Evolutionary conservation across 2,888 invertebrate species (phyloP).

Genomic region (Ectemnius cavifrons): DNA sequence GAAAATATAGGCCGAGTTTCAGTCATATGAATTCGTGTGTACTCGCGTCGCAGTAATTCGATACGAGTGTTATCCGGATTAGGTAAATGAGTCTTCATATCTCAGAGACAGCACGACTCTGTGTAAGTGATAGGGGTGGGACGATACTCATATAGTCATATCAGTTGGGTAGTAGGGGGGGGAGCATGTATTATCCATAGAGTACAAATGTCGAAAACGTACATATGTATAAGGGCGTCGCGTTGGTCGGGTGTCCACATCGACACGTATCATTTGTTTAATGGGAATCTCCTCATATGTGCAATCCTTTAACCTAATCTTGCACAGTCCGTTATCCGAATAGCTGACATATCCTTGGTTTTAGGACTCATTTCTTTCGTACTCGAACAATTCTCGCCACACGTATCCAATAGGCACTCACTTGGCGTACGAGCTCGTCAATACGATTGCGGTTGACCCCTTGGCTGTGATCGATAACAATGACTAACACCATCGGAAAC

Average conservation of each 20-base stretch:
- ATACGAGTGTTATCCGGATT: slow-evolving; percentile 22
- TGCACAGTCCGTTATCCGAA: not conserved
- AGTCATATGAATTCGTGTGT: too few relatives aligned
- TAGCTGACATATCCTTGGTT: slow-evolving; percentile 7
- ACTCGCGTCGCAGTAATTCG: too few relatives aligned
- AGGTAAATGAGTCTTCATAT: slow-evolving; percentile 23
- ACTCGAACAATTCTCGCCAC: too few relatives aligned
- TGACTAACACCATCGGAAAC: too few relatives aligned
- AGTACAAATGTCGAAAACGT: slow-evolving; percentile 25
- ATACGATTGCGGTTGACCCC: too few relatives aligned
- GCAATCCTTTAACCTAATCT: not conserved
- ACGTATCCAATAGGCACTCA: too few relatives aligned
- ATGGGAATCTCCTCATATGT: not conserved
- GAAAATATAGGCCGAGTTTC: too few relatives aligned
- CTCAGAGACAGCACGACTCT: not conserved
- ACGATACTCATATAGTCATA: slow-evolving; percentile 34
- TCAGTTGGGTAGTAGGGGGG: slow-evolving; percentile 30
- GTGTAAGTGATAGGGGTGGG: slow-evolving; percentile 20
- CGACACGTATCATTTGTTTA: slow-evolving; percentile 1
- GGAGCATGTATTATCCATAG: slow-evolving; percentile 22
- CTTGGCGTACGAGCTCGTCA: too few relatives aligned
- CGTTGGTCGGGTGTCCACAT: not conserved
- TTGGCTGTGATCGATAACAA: too few relatives aligned
- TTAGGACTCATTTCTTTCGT: not conserved
- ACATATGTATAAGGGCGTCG: slow-evolving; percentile 13